Evolutionary conservation across 2,888 invertebrate genomes (phyloP), one percentile per base, ranked within the genome.

Genomic region (Drosophila hamatofila): DNA sequence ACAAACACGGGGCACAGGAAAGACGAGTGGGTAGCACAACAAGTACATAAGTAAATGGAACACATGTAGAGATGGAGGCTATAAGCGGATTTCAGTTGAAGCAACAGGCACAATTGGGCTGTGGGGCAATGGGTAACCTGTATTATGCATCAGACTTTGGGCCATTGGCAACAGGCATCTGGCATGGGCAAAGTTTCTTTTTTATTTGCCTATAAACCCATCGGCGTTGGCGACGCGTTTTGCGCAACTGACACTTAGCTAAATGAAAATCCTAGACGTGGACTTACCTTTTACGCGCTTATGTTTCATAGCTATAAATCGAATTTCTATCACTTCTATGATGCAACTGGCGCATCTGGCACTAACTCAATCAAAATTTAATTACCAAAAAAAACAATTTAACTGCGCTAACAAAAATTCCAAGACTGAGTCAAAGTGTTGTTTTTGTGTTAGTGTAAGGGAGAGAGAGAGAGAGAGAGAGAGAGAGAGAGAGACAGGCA

Each of bases 291-390:
- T 70, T 27, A 54, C 46, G 63, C 71, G 57, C 16, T 57, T 68
- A 35, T 46, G 1, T 55, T 42, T 64, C 71, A 75, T 78, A 64
- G 61, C 83, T 65, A 68, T 78, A 58, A 78, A 83, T 83, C 76
- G 76, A 83, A 78, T 86, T 83, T 75, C 87, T 84, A 88, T 78
- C 76, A 48, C 48, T 74, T 73, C 72, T 81, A 68, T 79, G 79
- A 86, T 67, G 81, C 81, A 86, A 79, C 71, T 71, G 73, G 55
- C 58, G 58, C 75, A 64, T 71, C 67, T 71, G 67, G 56, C 71
- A 46, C 83, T 80, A 77, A 65, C 80, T 66, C 48, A 49, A 48
- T 57, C 11, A 25, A 27, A 48, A n/a, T 52, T 18, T 16, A 12
- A 64, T 61, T 51, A 9, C 21, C 2, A 42, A 42, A 42, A 59